These are phyloP conservation scores for Lasioglossum vierecki DNA, from an alignment of 2,888 invertebrate genomes.

Conservation along the genomic window DNA sequence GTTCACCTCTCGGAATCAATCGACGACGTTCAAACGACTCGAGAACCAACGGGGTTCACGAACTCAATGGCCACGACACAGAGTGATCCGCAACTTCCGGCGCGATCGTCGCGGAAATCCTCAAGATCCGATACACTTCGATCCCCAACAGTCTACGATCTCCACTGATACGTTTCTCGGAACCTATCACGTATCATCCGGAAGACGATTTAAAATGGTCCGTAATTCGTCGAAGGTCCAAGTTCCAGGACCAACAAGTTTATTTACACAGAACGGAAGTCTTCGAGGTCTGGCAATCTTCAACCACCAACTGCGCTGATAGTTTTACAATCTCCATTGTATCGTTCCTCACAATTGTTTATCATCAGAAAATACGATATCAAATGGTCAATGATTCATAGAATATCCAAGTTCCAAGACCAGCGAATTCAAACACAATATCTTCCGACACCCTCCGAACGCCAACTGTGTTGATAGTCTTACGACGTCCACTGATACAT, in stretches of 20 bases:
- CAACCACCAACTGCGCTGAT: background rate
- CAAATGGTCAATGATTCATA: background rate
- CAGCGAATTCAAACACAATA: background rate
- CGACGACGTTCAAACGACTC: background rate
- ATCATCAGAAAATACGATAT: background rate
- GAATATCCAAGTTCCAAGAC: background rate
- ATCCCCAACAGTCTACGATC: background rate
- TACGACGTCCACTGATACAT: background rate
- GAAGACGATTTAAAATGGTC: background rate
- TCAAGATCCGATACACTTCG: background rate
- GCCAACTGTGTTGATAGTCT: background rate
- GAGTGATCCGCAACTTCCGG: background rate
- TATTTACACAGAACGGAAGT: background rate
- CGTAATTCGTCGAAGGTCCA: background rate
- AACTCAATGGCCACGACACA: background rate
- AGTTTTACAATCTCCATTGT: background rate
- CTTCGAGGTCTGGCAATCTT: background rate
- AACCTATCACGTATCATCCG: background rate
- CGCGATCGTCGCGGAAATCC: constrained; percentile 9
- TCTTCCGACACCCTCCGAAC: background rate
- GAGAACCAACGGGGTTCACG: background rate
- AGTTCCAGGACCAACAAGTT: background rate
- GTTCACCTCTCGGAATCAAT: constrained; percentile 28
- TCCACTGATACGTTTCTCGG: background rate
- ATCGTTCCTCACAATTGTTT: background rate